These are phyloP conservation scores for Apamea sordens DNA, from an alignment of 2,888 invertebrate species.

Conservation along the genomic window DNA sequence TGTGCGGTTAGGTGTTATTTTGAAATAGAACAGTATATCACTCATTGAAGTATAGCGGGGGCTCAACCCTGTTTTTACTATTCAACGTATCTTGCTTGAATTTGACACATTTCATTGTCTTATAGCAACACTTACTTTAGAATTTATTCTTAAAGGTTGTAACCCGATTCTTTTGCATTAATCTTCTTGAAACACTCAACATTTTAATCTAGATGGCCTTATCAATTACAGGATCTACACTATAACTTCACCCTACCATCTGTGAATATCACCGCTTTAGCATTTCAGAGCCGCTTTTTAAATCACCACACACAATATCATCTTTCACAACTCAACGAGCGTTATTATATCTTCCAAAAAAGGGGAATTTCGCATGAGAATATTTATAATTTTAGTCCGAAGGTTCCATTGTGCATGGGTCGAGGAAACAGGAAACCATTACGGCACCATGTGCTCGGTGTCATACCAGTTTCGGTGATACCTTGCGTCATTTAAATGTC, in stretches of 20 bases:
- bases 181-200: conserved; percentile 19
- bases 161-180: conserved; percentile 27
- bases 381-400: conserved; percentile 84
- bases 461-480: conserved; percentile 81
- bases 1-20: conserved; percentile 13
- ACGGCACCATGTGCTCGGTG: conserved; percentile 83
- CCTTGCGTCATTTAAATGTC: conserved; percentile 72
- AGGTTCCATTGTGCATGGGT: conserved; percentile 80
- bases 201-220: conserved; percentile 26
- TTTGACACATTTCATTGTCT: not conserved
- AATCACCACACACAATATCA: conserved; percentile 65
- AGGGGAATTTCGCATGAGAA: conserved; percentile 72
- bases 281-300: conserved; percentile 49
- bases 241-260: conserved; percentile 28
- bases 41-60: not conserved
- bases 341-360: conserved; percentile 77
- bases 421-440: conserved; percentile 88
- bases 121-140: not conserved
- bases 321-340: conserved; percentile 60
- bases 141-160: not conserved
- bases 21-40: not conserved
- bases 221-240: conserved; percentile 30
- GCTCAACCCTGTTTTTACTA: not conserved
- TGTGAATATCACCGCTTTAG: conserved; percentile 11
- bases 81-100: not conserved